Evolutionary conservation across 2,797 vertebrate genomes (phyloP), one percentile per base, ranked within the genome.

Genomic region (Peromyscus nudipes): DNA sequence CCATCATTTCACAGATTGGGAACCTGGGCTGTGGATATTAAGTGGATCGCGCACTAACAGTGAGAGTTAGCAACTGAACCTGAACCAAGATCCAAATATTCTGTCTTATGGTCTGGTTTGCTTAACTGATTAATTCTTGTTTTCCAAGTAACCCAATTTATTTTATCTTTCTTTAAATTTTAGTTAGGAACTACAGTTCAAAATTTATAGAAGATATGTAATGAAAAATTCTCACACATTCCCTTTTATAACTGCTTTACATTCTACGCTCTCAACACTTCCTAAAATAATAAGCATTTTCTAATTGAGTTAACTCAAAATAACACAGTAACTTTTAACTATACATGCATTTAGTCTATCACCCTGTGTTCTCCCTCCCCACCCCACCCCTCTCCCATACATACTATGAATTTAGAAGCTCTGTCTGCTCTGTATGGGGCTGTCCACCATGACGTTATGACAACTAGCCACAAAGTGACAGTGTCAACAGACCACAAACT

Each of bases 1-100:
- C 52, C 37, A 71, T 62, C 49, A n/a, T 80, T 71, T 91, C 83
- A 81, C 21, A 97, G 69, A 85, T 75, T 14, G 37, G 34, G 82
- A 92, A 81, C 76, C 16, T 60, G 95, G 84, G 5, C 64, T 40
- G 31, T 37, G 17, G n/a, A 37, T 27, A 77, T 69, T 77, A 67
- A 76, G 65, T 52, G 34, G 11, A 12, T 89, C 46, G 43, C 37
- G 3, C 60, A 67, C 52, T 52, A 52, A 14, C 2, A 57, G 31
- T 67, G 76, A 46, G 40, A 67, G 17, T 88, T 88, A 88, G 17
- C 62, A 85, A 88, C 5, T 34, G n/a, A 93, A 76, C 31, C 52
- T 69, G 17, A 94, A 90, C 52, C 8, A 55, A 83, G 95, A 64
- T 27, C 21, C 25, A 46, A 43, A 75, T 84, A 73, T 71, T 73